phyloP scores from a whole-genome alignment of 2,888 invertebrate species.

The Diploptera punctata region DNA sequence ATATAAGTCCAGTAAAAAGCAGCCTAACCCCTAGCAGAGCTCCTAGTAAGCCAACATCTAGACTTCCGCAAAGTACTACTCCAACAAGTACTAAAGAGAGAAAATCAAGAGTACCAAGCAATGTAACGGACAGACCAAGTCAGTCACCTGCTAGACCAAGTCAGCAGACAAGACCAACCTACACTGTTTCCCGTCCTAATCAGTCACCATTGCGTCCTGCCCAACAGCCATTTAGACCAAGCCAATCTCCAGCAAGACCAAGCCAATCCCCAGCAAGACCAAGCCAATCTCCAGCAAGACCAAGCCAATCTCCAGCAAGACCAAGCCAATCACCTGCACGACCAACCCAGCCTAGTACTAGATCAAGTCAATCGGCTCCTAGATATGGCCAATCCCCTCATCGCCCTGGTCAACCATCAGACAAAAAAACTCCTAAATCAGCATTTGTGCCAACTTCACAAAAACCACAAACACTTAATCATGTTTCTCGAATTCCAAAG shows the following conservation, averaged over 20 bases:
- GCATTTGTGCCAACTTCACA: slow-evolving; percentile 37
- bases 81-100: not conserved
- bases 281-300: slow-evolving; percentile 11
- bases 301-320: not conserved
- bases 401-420: slow-evolving; percentile 1
- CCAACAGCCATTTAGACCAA: not conserved
- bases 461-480: slow-evolving; percentile 8
- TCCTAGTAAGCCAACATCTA: not conserved
- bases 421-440: slow-evolving; percentile 18
- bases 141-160: not conserved
- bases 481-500: not conserved
- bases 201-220: not conserved
- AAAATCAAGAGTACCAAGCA: not conserved
- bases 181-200: not conserved
- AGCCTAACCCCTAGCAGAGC: not conserved
- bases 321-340: not conserved
- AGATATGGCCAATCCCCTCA: not conserved
- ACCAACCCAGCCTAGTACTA: not conserved
- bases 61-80: not conserved
- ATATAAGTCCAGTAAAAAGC: not conserved
- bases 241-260: not conserved
- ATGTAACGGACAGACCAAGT: not conserved
- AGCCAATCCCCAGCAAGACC: not conserved
- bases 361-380: not conserved
- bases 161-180: not conserved